Conservation (phyloP, 2,113 vertebrate species). For the Aegotheles bennettii region DNA sequence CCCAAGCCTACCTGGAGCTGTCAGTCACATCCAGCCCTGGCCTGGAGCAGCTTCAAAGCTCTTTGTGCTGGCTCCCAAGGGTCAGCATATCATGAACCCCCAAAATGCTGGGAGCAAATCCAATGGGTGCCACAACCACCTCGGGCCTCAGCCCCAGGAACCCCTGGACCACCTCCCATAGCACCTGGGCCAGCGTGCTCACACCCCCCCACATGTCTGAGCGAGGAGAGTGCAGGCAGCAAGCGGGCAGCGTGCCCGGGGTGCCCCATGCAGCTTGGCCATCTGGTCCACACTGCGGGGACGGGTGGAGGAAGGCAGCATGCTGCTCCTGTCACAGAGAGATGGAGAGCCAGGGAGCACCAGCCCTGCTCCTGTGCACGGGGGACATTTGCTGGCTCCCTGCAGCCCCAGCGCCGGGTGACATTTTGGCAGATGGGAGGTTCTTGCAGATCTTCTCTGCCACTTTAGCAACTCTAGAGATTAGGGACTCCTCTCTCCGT, state of each 20-base stretch:
- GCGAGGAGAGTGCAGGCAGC: background rate
- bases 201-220: fast-evolving
- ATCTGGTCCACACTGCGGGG: background rate
- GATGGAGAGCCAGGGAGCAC: background rate
- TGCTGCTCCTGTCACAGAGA: background rate
- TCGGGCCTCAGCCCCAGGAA: background rate
- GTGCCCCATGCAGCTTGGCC: background rate
- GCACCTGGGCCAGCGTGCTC: fast-evolving
- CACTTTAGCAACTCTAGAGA: background rate
- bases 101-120: background rate
- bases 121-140: background rate
- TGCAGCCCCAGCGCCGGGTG: background rate
- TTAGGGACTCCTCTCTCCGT: background rate
- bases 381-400: background rate
- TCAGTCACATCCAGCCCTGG: no score
- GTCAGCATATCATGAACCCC: fast-evolving
- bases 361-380: fast-evolving
- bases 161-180: background rate
- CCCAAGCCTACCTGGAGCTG: no score
- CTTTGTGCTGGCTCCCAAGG: background rate
- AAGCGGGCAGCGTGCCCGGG: fast-evolving
- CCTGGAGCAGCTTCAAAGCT: no score
- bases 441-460: background rate
- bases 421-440: background rate
- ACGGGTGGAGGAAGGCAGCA: background rate